Evolutionary conservation across 2,888 invertebrate species (phyloP).

Genomic region (Dicyrtoma fusca): DNA sequence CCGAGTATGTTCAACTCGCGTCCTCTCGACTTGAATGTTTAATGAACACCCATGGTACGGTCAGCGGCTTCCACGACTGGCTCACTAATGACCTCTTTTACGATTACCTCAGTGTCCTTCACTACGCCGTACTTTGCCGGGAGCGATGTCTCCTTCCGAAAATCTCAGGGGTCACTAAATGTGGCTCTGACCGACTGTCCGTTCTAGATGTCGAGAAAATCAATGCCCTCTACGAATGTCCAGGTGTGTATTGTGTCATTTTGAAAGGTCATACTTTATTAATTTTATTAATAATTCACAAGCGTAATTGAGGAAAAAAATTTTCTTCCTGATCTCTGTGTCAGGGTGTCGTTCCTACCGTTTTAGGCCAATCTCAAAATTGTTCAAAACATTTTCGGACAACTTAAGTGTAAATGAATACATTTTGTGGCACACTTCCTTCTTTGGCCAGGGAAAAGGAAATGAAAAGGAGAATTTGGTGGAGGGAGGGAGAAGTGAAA

Average conservation of each 20-base stretch:
- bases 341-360: conserved; percentile 51
- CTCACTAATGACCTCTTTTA: conserved; percentile 50
- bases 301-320: not conserved
- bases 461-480: conserved; percentile 37
- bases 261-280: not conserved
- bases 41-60: conserved; percentile 48
- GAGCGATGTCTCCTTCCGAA: conserved; percentile 50
- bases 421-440: no score
- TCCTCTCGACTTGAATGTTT: conserved; percentile 44
- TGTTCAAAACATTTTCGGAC: not conserved
- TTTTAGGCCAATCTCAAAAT: conserved; percentile 44
- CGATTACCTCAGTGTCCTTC: conserved; percentile 54
- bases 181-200: conserved; percentile 52
- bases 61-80: conserved; percentile 41
- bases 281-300: not conserved
- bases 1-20: conserved; percentile 51
- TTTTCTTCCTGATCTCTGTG: not conserved
- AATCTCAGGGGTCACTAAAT: conserved; percentile 52
- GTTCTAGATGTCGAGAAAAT: conserved; percentile 54
- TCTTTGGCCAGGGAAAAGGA: no score
- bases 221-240: conserved; percentile 53
- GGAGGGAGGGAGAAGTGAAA: conserved; percentile 41
- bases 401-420: no score
- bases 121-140: conserved; percentile 53
- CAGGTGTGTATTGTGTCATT: no score